Evolutionary conservation across 2,113 vertebrate species (phyloP).

Genomic region (Anolis sagrei): DNA sequence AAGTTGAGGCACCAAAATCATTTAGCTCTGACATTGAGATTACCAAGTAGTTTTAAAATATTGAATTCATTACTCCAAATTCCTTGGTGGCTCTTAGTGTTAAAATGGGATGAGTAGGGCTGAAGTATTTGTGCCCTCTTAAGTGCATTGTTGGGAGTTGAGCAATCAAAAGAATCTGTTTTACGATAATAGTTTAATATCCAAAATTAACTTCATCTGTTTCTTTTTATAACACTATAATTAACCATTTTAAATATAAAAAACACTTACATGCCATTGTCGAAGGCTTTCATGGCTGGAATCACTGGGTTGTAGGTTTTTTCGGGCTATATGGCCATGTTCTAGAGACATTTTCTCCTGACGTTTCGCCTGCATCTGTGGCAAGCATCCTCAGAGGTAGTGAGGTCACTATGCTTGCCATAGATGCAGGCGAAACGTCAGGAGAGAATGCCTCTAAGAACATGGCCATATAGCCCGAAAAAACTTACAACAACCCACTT

Average conservation of each 20-base stretch:
- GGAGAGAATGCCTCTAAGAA: no score
- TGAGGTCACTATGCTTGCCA: no score
- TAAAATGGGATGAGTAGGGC: background rate
- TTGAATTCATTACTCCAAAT: background rate
- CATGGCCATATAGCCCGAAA: no score
- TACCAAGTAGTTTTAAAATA: background rate
- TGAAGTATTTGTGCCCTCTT: background rate
- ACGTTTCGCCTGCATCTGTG: no score
- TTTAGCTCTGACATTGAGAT: background rate
- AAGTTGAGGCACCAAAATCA: accelerated
- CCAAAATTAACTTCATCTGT: background rate
- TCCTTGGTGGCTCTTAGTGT: background rate
- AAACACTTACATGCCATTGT: background rate
- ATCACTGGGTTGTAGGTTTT: no score
- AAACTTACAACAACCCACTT: no score
- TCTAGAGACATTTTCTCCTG: no score
- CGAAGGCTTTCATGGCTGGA: no score
- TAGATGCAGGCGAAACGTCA: no score
- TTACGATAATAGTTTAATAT: background rate
- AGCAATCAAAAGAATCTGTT: background rate
- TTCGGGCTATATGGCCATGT: no score
- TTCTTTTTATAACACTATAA: background rate
- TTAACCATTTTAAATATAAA: background rate
- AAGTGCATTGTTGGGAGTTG: background rate
- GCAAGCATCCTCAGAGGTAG: no score